Conservation (phyloP, 1,140 invertebrate species). For the Aphelenchoides fujianensis region DNA sequence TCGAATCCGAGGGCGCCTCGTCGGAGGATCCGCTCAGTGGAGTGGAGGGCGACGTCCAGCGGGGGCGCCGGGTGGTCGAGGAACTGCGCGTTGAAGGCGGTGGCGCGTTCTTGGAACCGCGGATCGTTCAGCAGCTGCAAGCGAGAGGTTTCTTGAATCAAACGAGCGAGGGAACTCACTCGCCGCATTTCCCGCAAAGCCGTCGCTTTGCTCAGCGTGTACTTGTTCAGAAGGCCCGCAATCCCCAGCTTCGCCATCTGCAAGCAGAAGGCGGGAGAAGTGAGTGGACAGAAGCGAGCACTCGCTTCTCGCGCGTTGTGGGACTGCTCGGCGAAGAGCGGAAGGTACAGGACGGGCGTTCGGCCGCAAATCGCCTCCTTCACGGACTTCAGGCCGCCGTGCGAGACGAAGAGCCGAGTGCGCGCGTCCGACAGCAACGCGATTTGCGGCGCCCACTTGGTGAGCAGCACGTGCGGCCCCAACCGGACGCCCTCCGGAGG, state of each 20-base stretch:
- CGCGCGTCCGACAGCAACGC: not conserved
- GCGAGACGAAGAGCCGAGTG: conserved; percentile 1
- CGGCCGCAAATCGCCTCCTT: conserved; percentile 20
- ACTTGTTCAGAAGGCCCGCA: conserved; percentile 15
- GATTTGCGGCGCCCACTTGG: conserved; percentile 15
- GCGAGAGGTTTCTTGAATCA: not conserved
- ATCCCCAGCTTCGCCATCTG: not conserved
- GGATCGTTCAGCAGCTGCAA: conserved; percentile 12
- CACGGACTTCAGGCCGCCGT: conserved; percentile 17
- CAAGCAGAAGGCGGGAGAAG: too few relatives aligned
- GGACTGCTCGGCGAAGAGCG: conserved; percentile 13
- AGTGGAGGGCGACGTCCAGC: not conserved
- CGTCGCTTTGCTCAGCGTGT: not conserved
- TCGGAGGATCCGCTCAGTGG: conserved; percentile 4
- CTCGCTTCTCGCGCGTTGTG: not conserved
- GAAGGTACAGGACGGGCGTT: not conserved
- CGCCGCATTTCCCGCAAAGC: not conserved
- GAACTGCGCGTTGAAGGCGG: not conserved
- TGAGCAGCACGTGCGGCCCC: not conserved
- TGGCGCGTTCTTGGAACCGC: not conserved
- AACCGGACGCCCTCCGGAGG: not conserved
- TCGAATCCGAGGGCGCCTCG: not conserved
- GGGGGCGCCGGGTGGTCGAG: not conserved
- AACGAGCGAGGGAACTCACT: conserved; percentile 2
- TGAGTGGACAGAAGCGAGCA: too few relatives aligned